Evolutionary conservation across 2,797 vertebrate species (phyloP).

Genomic region (Manis javanica): DNA sequence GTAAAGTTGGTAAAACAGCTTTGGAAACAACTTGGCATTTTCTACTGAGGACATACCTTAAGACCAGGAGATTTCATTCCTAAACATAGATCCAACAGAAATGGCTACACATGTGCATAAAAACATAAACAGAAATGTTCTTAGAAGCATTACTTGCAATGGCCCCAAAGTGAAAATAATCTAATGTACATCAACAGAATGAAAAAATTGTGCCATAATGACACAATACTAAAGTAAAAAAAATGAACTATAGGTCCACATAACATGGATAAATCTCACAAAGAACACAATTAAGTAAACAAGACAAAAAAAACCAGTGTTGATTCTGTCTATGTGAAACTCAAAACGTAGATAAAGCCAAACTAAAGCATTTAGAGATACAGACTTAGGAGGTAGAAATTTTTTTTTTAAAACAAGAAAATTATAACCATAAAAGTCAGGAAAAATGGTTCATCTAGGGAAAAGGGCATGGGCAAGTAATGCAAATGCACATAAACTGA

Average conservation of each 20-base stretch:
- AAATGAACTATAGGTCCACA: not conserved
- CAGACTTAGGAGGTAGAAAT: not conserved
- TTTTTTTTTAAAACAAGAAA: slow-evolving; percentile 24
- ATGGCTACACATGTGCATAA: not conserved
- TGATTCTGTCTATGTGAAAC: not conserved
- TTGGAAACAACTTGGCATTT: not conserved
- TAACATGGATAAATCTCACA: not conserved
- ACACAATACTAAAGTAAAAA: not conserved
- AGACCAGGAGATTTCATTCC: not conserved
- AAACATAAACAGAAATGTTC: not conserved
- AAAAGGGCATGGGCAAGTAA: not conserved
- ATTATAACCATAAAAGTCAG: not conserved
- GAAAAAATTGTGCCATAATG: not conserved
- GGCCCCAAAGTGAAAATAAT: slow-evolving; percentile 15
- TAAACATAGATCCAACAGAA: not conserved
- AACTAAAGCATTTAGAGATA: not conserved
- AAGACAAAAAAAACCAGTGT: not conserved
- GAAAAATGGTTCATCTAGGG: not conserved
- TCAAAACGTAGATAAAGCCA: not conserved
- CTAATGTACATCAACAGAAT: not conserved
- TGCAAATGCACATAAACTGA: not conserved
- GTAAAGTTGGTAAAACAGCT: not conserved
- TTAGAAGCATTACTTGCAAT: not conserved
- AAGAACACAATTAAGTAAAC: not conserved
- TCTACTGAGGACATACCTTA: not conserved